Evolutionary conservation across 2,113 vertebrate species (phyloP), one percentile per base, ranked within the genome.

Genomic region (Prunella himalayana): DNA sequence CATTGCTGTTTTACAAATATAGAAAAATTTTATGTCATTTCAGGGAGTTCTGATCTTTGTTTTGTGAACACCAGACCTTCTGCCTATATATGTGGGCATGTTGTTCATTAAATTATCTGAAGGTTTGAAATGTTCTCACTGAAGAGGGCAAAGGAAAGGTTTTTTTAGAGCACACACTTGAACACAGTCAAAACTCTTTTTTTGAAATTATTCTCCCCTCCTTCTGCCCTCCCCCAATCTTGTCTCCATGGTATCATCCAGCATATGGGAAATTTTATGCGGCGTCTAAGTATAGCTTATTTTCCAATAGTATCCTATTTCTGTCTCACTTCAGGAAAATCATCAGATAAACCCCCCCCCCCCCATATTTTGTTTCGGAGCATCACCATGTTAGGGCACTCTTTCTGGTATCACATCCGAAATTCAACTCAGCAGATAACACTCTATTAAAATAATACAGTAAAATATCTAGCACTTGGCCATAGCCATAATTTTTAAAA

Each of bases 331-430:
- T 91, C 41, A 72, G 53, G 44, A 90, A 94, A 85, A 90, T 31
- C 8, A 21, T 49, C 30, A 56, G 35, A 23, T 3, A 41, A 59
- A 77, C 20, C 27, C 3, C 0, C 1, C 20, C 27, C 3, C 0
- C 1, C 15, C 3, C 18, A 20, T 24, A 63, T 7, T 81, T 94
- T 76, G 7, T 76, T 90, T 82, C 61, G 76, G 28, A 87, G 8
- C 6, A 69, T 64, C 35, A 76, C 19, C 47, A 56, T 33, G 2
- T 53, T 72, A 57, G 39, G 21, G 10, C 71, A 49, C 33, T 35
- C 22, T 20, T 88, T 71, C 54, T 75, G 33, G 19, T 64, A 56
- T 56, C 47, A 65, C 19, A 79, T 42, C 28, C 86, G 56, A 71
- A 95, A 61, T 63, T 88, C 51, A 64, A 6, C 31, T 92, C 50